Base-by-base conservation (phyloP, 2,113 vertebrate species). In the Cyanistes caeruleus region DNA sequence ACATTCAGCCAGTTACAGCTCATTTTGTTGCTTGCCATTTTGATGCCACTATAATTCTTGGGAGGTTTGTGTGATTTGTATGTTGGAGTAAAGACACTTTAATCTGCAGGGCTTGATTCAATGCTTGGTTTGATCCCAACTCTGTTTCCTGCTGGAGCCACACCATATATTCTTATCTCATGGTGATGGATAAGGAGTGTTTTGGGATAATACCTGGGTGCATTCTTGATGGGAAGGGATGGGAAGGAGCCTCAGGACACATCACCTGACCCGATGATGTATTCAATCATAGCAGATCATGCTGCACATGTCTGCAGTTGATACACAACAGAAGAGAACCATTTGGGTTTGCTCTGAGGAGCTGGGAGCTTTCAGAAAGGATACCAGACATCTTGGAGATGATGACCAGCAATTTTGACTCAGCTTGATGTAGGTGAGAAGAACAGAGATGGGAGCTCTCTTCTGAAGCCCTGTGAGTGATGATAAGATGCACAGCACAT, bases 21-120 rank as follows among this genome's bases (percentile, higher is more conserved):
- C 39, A 17, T 35, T 35, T 48, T 77, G n/a, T 25, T 55, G 7
- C 22, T 28, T 43, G 22, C 37, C 5, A 0, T 63, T 84, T 43
- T 87, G 58, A 63, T 2, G 7, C 41, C 4, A 4, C 44, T 72
- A 0, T 49, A 24, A 55, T 44, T 73, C 58, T 37, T 56, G 39
- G 33, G 39, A 68, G 10, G 10, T 30, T 2, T 0, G 0, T 25
- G 43, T 35, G 33, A 5, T 64, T 65, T 43, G 37, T 37, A 2
- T 23, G 19, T 28, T 75, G 53, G 43, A 51, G 24, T 8, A 46
- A 79, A 41, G 31, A 12, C 3, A 35, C 15, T 39, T 46, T 9
- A 8, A n/a, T 44, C 62, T 64, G 30, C 31, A 70, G n/a, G 58
- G 33, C 73, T 59, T 22, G 30, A 15, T 70, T 41, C 31, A 58